Evolutionary conservation across 2,888 invertebrate species (phyloP).

Genomic region (Xestoiulus laeticollis): DNA sequence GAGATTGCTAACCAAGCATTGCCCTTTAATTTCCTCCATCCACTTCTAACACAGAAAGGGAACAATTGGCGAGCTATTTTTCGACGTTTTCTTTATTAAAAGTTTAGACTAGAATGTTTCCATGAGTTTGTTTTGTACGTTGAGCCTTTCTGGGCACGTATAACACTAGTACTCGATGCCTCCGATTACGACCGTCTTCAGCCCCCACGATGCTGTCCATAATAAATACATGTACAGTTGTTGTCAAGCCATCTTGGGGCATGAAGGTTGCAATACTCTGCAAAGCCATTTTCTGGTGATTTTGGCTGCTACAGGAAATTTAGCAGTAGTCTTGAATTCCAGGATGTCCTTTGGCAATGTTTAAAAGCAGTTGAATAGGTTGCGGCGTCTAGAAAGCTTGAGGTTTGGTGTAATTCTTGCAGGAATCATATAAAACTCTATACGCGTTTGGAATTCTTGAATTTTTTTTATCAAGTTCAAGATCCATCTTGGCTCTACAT

Average conservation of each 20-base stretch:
- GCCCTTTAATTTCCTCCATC: not conserved
- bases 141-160: not conserved
- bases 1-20: not conserved
- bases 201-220: constrained; percentile 6
- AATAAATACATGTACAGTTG: not conserved
- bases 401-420: not conserved
- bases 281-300: not conserved
- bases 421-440: not conserved
- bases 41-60: not conserved
- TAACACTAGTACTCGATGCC: not conserved
- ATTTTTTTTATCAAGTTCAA: not conserved
- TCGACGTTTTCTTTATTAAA: not conserved
- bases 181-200: not conserved
- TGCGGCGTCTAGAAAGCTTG: not conserved
- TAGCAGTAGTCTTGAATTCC: not conserved
- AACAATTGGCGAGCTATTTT: not conserved
- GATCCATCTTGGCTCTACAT: not conserved
- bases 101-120: constrained; percentile 28
- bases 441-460: no score
- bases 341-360: no score
- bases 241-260: not conserved
- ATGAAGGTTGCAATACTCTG: not conserved
- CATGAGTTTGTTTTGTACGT: constrained; percentile 35
- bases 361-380: not conserved
- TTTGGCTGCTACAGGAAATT: not conserved